A percentile compares a stretch with the other conserved stretches of the same genome.
phyloP scores from a whole-genome alignment of 2,797 vertebrate species.

The Pangasius djambal region DNA sequence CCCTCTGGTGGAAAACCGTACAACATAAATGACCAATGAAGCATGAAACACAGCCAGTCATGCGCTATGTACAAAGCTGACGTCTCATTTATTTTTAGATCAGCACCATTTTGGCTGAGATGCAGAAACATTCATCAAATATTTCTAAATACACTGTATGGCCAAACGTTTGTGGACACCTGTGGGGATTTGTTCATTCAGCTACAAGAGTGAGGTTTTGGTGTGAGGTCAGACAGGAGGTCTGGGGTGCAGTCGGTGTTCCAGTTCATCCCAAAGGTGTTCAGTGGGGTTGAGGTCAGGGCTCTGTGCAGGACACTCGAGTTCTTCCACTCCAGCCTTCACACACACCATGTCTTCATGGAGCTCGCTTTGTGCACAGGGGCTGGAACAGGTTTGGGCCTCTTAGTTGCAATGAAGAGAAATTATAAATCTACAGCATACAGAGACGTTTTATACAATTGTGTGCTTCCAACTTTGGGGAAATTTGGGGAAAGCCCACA shows the following conservation, averaged over 20 bases:
- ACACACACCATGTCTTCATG: no score
- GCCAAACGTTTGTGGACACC: background rate
- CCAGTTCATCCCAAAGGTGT: background rate
- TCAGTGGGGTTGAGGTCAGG: background rate
- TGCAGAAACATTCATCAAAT: background rate
- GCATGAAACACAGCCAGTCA: slow-evolving; percentile 42
- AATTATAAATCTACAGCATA: background rate
- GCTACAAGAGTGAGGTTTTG: background rate
- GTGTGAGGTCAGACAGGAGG: background rate
- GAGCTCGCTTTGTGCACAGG: no score
- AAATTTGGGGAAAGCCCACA: background rate
- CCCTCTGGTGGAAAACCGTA: slow-evolving; percentile 46
- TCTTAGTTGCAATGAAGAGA: background rate
- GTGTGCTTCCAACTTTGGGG: background rate
- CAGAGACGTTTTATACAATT: background rate
- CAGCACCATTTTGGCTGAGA: background rate
- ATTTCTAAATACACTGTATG: background rate
- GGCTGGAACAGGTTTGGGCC: no score
- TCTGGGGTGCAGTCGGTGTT: background rate
- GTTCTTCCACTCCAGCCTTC: no score
- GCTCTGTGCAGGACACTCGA: no score
- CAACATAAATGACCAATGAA: slow-evolving; percentile 53
- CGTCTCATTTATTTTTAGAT: slow-evolving; percentile 49
- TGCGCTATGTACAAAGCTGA: slow-evolving; percentile 49
- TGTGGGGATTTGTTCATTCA: background rate